phyloP scores from a whole-genome alignment of 2,888 invertebrate genomes.

The Pachycephus smyrnensis region DNA sequence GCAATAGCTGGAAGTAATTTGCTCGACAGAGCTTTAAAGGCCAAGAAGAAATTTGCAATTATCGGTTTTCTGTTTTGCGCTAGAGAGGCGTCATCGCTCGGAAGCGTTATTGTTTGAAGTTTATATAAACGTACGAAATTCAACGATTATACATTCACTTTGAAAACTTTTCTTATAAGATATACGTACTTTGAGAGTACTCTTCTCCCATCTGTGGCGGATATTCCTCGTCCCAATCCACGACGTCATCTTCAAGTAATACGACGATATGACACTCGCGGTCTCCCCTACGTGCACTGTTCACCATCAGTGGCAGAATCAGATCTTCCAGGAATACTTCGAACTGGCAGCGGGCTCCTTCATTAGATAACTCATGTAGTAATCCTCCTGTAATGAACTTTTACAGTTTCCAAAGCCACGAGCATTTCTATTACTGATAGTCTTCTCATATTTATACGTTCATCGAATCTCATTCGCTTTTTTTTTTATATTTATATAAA shows the following conservation, averaged over 20 bases:
- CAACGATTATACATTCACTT: no score
- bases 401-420: slow-evolving; percentile 14
- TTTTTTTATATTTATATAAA: no score
- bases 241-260: slow-evolving; percentile 92
- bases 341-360: slow-evolving; percentile 98
- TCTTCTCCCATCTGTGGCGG: slow-evolving; percentile 99
- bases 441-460: no score
- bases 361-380: slow-evolving; percentile 97
- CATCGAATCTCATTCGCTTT: no score
- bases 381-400: slow-evolving; percentile 78
- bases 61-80: no score
- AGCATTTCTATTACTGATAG: not conserved
- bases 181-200: slow-evolving; percentile 87
- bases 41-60: no score
- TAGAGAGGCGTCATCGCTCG: no score
- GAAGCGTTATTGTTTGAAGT: no score
- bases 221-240: slow-evolving; percentile 99
- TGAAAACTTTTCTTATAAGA: not conserved
- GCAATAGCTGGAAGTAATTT: no score
- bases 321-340: slow-evolving; percentile 95
- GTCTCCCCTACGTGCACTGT: slow-evolving; percentile 93
- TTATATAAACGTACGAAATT: no score
- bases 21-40: no score
- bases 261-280: slow-evolving; percentile 98
- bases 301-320: slow-evolving; percentile 96